Evolutionary conservation across 64 coral and sea anemone species (phyloP).

Genomic region (Exaiptasia diaphana): DNA sequence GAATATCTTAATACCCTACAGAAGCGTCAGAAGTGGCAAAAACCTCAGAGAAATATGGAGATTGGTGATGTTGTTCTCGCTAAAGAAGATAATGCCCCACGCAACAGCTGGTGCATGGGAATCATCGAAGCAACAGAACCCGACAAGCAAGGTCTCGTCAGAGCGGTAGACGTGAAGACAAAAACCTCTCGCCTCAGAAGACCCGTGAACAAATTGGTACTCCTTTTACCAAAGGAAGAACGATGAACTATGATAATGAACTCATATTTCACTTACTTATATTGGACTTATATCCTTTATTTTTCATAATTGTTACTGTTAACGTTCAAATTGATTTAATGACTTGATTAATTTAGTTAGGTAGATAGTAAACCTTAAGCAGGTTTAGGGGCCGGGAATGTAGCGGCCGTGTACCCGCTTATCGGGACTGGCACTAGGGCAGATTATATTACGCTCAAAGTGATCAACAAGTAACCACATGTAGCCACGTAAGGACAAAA

Average conservation of each 20-base stretch:
- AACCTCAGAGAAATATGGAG: background rate
- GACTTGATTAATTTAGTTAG: too few species aligned
- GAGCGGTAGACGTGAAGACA: background rate
- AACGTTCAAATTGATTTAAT: too few species aligned
- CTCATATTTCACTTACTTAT: too few species aligned
- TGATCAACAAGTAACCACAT: too few species aligned
- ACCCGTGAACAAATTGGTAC: conserved; percentile 7
- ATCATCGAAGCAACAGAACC: background rate
- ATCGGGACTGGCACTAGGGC: too few species aligned
- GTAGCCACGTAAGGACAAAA: too few species aligned
- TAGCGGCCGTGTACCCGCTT: too few species aligned
- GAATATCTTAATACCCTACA: background rate
- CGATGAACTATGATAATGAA: background rate
- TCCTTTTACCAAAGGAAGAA: background rate
- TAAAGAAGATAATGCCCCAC: background rate
- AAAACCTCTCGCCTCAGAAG: background rate
- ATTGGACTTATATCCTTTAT: too few species aligned
- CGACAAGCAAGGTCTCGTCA: background rate
- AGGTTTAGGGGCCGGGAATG: too few species aligned
- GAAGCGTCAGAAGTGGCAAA: background rate
- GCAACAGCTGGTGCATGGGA: background rate
- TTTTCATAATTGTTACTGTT: too few species aligned
- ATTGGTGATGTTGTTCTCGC: background rate
- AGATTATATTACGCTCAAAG: too few species aligned
- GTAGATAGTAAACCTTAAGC: too few species aligned